phyloP scores from a whole-genome alignment of 1,140 invertebrate species.

The Drosophila elegans region DNA sequence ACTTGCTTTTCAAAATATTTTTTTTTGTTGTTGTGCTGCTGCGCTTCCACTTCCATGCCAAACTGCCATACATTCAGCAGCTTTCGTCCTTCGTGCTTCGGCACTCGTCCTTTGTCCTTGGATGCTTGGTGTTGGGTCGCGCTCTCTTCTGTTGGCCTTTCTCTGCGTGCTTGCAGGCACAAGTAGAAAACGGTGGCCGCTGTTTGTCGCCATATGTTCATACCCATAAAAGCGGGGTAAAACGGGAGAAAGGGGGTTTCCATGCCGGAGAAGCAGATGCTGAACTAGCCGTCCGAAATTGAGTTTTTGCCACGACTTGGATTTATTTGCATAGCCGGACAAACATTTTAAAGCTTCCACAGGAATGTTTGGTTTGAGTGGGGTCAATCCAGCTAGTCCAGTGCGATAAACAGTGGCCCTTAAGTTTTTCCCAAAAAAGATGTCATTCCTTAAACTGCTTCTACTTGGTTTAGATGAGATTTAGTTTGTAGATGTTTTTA shows the following conservation, averaged over 20 bases:
- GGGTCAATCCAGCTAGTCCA: not conserved
- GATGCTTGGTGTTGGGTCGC: conserved; percentile 24
- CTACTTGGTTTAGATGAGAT: too few relatives aligned
- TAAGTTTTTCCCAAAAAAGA: not conserved
- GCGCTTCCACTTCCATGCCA: not conserved
- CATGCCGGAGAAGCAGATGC: conserved; percentile 38
- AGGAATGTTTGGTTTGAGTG: conserved; percentile 5
- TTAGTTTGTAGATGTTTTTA: too few relatives aligned
- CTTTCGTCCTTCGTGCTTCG: conserved; percentile 28
- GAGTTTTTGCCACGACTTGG: conserved; percentile 65
- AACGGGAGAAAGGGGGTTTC: not conserved
- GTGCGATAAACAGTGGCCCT: not conserved
- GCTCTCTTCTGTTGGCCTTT: not conserved
- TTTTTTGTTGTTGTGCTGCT: conserved; percentile 10
- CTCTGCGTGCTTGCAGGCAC: conserved; percentile 54
- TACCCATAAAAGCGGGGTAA: not conserved
- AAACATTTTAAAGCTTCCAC: conserved; percentile 48
- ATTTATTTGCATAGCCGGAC: conserved; percentile 74
- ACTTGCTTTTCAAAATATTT: conserved; percentile 7
- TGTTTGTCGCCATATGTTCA: conserved; percentile 47
- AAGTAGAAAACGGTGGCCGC: conserved; percentile 57
- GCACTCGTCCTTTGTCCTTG: conserved; percentile 30
- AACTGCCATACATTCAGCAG: conserved; percentile 44
- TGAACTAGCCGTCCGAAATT: conserved; percentile 55
- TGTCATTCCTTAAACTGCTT: too few relatives aligned